Conservation (phyloP, 2,888 invertebrate species). For the Ferrisia virgata region DNA sequence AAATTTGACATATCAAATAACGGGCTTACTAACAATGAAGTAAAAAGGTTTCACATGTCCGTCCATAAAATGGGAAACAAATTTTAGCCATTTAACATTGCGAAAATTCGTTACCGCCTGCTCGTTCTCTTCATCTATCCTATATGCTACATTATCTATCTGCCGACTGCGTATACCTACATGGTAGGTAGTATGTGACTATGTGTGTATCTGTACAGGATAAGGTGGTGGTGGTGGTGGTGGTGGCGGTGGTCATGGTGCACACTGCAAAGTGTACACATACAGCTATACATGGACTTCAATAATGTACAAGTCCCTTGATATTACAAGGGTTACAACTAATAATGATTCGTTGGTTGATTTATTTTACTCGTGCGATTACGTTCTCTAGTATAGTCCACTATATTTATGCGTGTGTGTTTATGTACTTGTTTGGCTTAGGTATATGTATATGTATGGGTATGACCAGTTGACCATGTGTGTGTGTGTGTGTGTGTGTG, state of each 20-base stretch:
- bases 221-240: not conserved
- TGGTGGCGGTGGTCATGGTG: too few relatives aligned
- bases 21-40: not conserved
- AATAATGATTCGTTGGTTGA: conserved; percentile 27
- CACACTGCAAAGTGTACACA: not conserved
- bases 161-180: not conserved
- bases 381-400: not conserved
- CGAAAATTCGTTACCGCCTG: conserved; percentile 1
- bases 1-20: conserved; percentile 14
- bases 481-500: too few relatives aligned
- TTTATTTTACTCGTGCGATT: conserved; percentile 21
- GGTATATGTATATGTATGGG: not conserved
- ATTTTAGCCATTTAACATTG: conserved; percentile 1
- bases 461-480: too few relatives aligned
- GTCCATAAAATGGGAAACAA: conserved; percentile 1
- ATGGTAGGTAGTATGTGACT: not conserved
- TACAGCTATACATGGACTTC: not conserved
- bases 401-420: not conserved
- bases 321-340: conserved; percentile 16
- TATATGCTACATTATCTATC: not conserved
- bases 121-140: not conserved
- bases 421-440: not conserved
- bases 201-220: not conserved
- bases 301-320: conserved; percentile 31
- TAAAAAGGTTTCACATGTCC: conserved; percentile 17